Evolutionary conservation across 2,888 invertebrate genomes (phyloP), one percentile per base, ranked within the genome.

Genomic region (Meta bourneti): DNA sequence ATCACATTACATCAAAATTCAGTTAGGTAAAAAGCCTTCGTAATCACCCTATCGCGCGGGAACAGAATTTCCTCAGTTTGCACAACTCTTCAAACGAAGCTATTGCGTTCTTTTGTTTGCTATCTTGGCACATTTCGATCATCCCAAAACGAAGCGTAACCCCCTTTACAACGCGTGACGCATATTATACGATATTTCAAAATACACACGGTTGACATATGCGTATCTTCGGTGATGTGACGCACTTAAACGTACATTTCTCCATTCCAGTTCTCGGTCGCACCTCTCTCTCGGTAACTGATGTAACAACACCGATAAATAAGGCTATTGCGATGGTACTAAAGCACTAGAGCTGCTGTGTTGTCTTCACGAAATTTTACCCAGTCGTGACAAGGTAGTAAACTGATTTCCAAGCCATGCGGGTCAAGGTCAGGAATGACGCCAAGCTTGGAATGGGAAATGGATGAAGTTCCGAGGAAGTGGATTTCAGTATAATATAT

Each of bases 341-440:
- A 61, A 61, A 34, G 34, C 34, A 34, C 1, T 34, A 34, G 34
- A 34, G 34, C 34, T 34, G 34, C 34, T 34, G 1, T 34, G 34
- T 1, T 34, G 34, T 34, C 61, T 61, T 16, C 11, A 5, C 16
- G 61, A 61, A 16, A 16, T 61, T 61, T 16, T 61, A 16, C 61
- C 11, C 16, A 16, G 61, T 61, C 61, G 61, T 61, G 61, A 61
- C 61, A 5, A 61, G 61, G 61, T 61, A 61, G 61, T 61, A 61
- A 61, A 61, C 11, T 61, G 61, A 61, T 61, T 61, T 61, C 61
- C 61, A 61, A 61, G 16, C 61, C 4, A 61, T 11, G 61, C 79
- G n/a, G 79, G 79, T 79, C 79, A 79, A 79, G 79, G 79, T 79
- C 79, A 34, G 8, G 34, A 79, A 34, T 61, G 79, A 79, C 79